Conservation (phyloP, 2,888 invertebrate genomes). For the Trichogramma dendrolimi region DNA sequence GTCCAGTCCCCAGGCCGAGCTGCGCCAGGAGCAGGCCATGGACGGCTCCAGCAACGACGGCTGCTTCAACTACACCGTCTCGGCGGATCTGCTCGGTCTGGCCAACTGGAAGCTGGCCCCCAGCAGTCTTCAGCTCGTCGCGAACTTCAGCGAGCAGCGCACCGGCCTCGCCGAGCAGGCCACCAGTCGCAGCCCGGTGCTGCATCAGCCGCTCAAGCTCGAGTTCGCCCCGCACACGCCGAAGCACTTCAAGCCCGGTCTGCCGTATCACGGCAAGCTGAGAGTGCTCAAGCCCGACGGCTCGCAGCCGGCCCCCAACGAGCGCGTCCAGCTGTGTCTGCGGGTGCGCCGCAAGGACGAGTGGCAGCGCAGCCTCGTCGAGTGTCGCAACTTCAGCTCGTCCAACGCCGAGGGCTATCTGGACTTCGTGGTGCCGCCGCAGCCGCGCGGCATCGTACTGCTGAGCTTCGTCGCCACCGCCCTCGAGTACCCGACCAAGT, state of each 20-base stretch:
- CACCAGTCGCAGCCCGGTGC: conserved; percentile 58
- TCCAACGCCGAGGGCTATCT: conserved; percentile 45
- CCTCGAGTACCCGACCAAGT: conserved; percentile 48
- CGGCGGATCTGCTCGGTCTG: conserved; percentile 45
- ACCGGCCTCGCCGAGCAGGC: conserved; percentile 63
- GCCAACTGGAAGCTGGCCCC: conserved; percentile 46
- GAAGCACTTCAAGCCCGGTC: conserved; percentile 64
- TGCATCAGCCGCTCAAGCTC: conserved; percentile 57
- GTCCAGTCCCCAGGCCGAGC: no score
- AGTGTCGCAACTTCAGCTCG: conserved; percentile 49
- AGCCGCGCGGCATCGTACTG: conserved; percentile 44
- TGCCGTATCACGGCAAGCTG: conserved; percentile 65
- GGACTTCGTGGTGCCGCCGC: conserved; percentile 49
- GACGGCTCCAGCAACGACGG: conserved; percentile 48
- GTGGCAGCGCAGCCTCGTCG: conserved; percentile 44
- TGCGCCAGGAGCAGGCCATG: conserved; percentile 37
- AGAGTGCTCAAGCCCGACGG: conserved; percentile 46
- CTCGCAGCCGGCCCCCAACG: conserved; percentile 43
- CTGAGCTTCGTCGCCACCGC: conserved; percentile 48
- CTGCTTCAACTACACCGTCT: conserved; percentile 46
- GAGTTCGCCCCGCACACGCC: conserved; percentile 60
- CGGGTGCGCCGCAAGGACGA: conserved; percentile 46
- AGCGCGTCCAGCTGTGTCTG: conserved; percentile 48
- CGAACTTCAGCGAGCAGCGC: conserved; percentile 59
- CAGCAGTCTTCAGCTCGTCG: conserved; percentile 49